A percentile compares a stretch with the other conserved stretches of the same genome.
Evolutionary conservation across 1,140 invertebrate genomes (phyloP).

Genomic region (Calliphora vicina): DNA sequence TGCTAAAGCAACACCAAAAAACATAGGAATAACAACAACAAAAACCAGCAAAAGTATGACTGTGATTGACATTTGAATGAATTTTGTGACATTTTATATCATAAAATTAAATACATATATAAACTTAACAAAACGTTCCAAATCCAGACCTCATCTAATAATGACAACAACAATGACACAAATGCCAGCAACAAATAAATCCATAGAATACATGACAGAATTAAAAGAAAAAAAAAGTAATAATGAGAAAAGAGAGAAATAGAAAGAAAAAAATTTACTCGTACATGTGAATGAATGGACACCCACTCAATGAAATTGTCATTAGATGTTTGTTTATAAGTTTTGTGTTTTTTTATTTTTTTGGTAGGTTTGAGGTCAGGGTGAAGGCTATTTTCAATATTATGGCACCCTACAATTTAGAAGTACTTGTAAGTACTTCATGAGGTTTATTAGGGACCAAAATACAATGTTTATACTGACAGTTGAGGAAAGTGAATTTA

Average conservation of each 20-base stretch:
- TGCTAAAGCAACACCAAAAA: background rate
- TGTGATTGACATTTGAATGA: slow-evolving; percentile 35
- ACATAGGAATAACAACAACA: background rate
- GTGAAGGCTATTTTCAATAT: background rate
- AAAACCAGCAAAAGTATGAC: slow-evolving; percentile 8
- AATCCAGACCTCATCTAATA: background rate
- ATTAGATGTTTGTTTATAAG: slow-evolving; percentile 4
- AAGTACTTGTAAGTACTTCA: no score
- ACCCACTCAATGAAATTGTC: slow-evolving; percentile 32
- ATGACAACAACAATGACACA: background rate
- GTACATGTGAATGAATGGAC: background rate
- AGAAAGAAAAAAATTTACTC: background rate
- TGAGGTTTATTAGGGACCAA: no score
- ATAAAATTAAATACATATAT: slow-evolving; percentile 7
- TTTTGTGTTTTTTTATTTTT: background rate
- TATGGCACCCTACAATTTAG: background rate
- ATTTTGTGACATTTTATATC: slow-evolving; percentile 32
- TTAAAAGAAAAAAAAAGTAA: slow-evolving; percentile 1
- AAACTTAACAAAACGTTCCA: slow-evolving; percentile 6
- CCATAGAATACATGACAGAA: background rate
- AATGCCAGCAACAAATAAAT: no score
- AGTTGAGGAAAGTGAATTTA: no score
- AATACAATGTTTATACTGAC: no score
- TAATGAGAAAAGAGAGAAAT: background rate
- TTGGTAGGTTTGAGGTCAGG: background rate